Evolutionary conservation across 2,888 invertebrate species (phyloP).

Genomic region (Mimumesa dahlbomi): DNA sequence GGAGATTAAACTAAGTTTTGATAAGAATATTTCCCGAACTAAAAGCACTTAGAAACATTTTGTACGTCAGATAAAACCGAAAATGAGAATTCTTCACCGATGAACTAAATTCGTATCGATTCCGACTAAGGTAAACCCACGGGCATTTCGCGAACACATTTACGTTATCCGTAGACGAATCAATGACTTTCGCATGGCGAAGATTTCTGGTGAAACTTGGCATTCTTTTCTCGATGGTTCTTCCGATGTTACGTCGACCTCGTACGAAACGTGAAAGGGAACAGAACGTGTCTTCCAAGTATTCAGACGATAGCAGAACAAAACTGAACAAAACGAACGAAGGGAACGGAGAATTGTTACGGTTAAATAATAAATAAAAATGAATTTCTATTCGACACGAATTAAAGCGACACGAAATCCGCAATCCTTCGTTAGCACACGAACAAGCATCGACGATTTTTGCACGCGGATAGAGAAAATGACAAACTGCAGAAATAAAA

Average conservation of each 20-base stretch:
- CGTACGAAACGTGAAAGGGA: constrained; percentile 48
- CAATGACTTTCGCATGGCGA: too few species aligned
- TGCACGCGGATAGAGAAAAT: constrained; percentile 35
- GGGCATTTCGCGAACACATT: too few species aligned
- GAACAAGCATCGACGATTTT: constrained; percentile 32
- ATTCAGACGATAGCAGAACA: constrained; percentile 41
- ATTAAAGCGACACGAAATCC: neutral
- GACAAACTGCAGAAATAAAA: constrained; percentile 25
- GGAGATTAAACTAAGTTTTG: too few species aligned
- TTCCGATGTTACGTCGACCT: constrained; percentile 19
- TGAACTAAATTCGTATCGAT: too few species aligned
- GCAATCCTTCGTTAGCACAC: constrained; percentile 27
- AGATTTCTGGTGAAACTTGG: too few species aligned
- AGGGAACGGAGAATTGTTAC: constrained; percentile 15
- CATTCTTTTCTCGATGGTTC: neutral
- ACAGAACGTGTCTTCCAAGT: constrained; percentile 69
- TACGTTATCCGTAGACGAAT: too few species aligned
- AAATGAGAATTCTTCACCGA: too few species aligned
- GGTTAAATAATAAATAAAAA: neutral
- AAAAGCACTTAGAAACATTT: too few species aligned
- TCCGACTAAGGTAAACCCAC: too few species aligned
- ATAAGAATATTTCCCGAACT: too few species aligned
- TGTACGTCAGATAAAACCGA: too few species aligned
- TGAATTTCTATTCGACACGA: constrained; percentile 3
- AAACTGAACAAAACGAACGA: too few species aligned